These are phyloP conservation scores for Chrysaora quinquecirrha DNA, from an alignment of 30 jellyfish, hydroid and myxozoan genomes.

Conservation along the genomic window DNA sequence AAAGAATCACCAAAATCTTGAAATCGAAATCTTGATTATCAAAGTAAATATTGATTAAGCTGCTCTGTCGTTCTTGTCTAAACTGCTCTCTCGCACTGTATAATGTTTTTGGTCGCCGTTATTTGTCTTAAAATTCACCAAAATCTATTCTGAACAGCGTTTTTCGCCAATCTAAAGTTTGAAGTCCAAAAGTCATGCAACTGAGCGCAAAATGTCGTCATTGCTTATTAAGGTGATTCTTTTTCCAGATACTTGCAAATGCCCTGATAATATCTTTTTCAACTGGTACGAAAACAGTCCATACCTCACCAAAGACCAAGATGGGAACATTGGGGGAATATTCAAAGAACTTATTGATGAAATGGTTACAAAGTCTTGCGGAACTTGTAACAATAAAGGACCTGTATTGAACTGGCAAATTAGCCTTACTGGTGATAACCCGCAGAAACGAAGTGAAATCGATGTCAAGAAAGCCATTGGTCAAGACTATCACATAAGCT, in stretches of 20 bases:
- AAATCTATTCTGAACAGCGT: too few species aligned
- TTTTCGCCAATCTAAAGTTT: too few species aligned
- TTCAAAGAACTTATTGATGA: conserved; percentile 33
- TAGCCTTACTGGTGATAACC: conserved; percentile 53
- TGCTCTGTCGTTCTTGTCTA: too few species aligned
- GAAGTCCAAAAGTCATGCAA: too few species aligned
- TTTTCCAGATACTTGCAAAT: conserved; percentile 72
- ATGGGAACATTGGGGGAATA: conserved; percentile 39
- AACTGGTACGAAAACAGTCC: conserved; percentile 64
- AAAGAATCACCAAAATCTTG: too few species aligned
- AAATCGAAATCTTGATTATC: too few species aligned
- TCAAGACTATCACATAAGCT: conserved; percentile 44
- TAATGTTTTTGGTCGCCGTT: too few species aligned
- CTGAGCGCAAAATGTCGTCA: too few species aligned
- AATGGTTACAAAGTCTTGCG: conserved; percentile 54
- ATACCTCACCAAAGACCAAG: conserved; percentile 20
- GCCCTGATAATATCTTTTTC: conserved; percentile 57
- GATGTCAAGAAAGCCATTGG: conserved; percentile 12
- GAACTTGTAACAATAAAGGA: conserved; percentile 16
- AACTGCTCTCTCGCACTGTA: too few species aligned
- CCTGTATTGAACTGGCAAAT: conserved; percentile 32
- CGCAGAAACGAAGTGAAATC: conserved; percentile 50
- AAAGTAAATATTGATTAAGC: too few species aligned
- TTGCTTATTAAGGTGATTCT: too few species aligned
- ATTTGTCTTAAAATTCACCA: too few species aligned